Evolutionary conservation across 2,888 invertebrate genomes (phyloP).

Genomic region (Orthonychiurus folsomi): DNA sequence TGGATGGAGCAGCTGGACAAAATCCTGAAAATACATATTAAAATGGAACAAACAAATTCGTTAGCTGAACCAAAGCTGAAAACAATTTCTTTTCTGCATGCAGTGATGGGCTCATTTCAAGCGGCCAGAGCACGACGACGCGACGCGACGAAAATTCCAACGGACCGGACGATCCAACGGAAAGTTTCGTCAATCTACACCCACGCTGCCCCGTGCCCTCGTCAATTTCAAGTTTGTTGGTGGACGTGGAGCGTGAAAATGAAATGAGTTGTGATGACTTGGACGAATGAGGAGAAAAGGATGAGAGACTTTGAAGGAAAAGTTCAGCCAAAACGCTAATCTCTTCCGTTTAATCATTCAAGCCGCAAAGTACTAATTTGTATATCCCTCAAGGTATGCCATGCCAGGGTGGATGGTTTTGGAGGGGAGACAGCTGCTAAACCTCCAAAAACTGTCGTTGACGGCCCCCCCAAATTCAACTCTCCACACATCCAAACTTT

Average conservation of each 20-base stretch:
- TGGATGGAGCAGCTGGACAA: conserved; percentile 27
- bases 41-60: background rate
- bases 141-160: no score
- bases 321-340: background rate
- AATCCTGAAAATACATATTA: conserved; percentile 26
- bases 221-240: background rate
- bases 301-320: background rate
- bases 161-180: no score
- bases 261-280: conserved; percentile 3
- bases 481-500: no score
- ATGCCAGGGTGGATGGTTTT: no score
- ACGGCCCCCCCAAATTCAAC: no score
- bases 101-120: no score
- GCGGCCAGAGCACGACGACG: no score
- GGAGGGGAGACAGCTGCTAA: background rate
- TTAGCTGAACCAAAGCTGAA: background rate
- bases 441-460: background rate
- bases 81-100: background rate
- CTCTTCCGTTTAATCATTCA: background rate
- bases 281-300: conserved; percentile 1
- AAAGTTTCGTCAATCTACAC: no score
- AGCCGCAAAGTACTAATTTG: background rate
- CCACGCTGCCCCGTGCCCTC: background rate
- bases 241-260: conserved; percentile 1
- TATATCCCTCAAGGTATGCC: no score